Evolutionary conservation across 1,140 invertebrate species (phyloP).

Genomic region (Ips typographus): DNA sequence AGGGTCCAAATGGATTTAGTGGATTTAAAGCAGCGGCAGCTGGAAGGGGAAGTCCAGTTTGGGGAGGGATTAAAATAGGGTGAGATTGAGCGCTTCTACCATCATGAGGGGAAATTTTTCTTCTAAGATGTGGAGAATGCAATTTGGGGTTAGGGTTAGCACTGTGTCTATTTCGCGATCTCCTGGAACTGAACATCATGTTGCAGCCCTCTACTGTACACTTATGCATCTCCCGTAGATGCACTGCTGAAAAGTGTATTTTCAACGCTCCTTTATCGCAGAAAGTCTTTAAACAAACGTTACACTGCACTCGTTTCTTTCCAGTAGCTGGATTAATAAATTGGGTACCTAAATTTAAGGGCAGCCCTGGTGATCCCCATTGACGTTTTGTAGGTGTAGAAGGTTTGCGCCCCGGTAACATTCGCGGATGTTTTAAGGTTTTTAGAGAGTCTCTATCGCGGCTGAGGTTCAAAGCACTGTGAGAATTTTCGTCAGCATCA

Average conservation of each 20-base stretch:
- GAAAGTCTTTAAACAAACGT: conserved; percentile 98
- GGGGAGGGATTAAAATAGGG: conserved; percentile 73
- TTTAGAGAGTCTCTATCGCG: conserved; percentile 54
- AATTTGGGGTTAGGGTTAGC: conserved; percentile 98
- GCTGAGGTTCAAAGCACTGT: conserved; percentile 71
- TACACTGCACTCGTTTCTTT: conserved; percentile 97
- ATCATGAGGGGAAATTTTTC: conserved; percentile 92
- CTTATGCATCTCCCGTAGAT: conserved; percentile 98
- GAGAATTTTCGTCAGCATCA: conserved; percentile 64
- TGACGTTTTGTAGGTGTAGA: conserved; percentile 87
- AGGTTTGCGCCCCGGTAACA: conserved; percentile 66
- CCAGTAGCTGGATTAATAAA: conserved; percentile 90
- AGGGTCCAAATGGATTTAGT: conserved; percentile 72
- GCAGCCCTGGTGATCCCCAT: conserved; percentile 80
- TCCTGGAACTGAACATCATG: conserved; percentile 98
- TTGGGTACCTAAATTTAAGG: conserved; percentile 83
- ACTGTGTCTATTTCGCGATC: conserved; percentile 94
- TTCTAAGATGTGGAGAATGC: conserved; percentile 88
- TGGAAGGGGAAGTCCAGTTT: conserved; percentile 62
- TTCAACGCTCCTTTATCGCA: conserved; percentile 99
- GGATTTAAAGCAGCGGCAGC: conserved; percentile 62
- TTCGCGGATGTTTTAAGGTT: conserved; percentile 47
- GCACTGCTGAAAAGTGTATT: conserved; percentile 99
- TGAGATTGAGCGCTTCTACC: conserved; percentile 85
- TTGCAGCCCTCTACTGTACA: conserved; percentile 98